These are phyloP conservation scores for Equus quagga DNA, from an alignment of 2,113 vertebrate genomes.

Conservation along the genomic window DNA sequence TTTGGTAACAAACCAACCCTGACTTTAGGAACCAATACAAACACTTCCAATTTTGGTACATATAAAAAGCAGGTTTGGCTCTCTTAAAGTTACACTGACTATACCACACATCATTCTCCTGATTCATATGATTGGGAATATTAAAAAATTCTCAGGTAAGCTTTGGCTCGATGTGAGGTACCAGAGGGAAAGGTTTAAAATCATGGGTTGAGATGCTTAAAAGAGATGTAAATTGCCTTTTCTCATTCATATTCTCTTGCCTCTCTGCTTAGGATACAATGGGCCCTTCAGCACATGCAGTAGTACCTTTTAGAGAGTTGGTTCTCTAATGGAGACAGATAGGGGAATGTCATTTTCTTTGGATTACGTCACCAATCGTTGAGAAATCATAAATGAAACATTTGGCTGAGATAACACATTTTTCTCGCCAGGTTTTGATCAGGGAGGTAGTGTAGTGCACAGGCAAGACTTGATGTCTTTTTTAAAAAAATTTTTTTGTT, in stretches of 20 bases:
- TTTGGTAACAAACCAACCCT: slow-evolving; percentile 94
- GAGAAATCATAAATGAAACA: slow-evolving; percentile 27
- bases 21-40: slow-evolving; percentile 88
- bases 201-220: slow-evolving; percentile 14
- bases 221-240: slow-evolving; percentile 6
- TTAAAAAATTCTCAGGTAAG: slow-evolving; percentile 69
- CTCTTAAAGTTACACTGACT: slow-evolving; percentile 72
- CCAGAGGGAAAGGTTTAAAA: background rate
- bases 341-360: slow-evolving; percentile 29
- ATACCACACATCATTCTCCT: slow-evolving; percentile 74
- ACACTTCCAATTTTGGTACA: slow-evolving; percentile 90
- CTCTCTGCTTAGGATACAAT: slow-evolving; percentile 48
- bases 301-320: slow-evolving; percentile 9
- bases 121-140: background rate
- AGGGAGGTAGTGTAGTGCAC: background rate
- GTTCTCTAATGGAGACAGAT: background rate
- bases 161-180: background rate
- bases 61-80: slow-evolving; percentile 61
- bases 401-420: background rate
- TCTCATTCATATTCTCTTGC: background rate
- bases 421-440: slow-evolving; percentile 15
- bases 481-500: background rate
- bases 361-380: background rate
- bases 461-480: background rate
- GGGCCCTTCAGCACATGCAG: background rate